These are phyloP conservation scores for Lepus timidus DNA, from an alignment of 2,113 vertebrate species.

Conservation along the genomic window DNA sequence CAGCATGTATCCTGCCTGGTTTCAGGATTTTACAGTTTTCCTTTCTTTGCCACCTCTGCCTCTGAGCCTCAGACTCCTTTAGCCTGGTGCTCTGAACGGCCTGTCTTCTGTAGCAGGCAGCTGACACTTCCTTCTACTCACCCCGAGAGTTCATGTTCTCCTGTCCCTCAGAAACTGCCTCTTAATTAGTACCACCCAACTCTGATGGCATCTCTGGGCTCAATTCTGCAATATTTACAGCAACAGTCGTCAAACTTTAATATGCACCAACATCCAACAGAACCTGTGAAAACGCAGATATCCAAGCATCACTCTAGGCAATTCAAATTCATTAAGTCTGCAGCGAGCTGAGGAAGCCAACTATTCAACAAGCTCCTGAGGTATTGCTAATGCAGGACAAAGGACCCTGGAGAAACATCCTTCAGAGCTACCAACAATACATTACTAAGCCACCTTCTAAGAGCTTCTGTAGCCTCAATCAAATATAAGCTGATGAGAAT, in stretches of 20 bases:
- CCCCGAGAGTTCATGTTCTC: neutral
- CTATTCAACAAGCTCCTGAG: neutral
- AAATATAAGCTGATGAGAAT: slow-evolving; percentile 34
- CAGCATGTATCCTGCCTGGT: slow-evolving; percentile 32
- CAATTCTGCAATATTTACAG: neutral
- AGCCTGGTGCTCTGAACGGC: neutral
- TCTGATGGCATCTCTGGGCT: neutral
- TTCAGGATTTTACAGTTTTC: slow-evolving; percentile 62
- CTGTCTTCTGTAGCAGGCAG: slow-evolving; percentile 28
- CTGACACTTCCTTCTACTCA: neutral
- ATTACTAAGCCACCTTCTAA: slow-evolving; percentile 1
- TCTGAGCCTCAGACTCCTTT: slow-evolving; percentile 8
- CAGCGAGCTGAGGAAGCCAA: neutral
- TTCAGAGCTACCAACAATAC: neutral
- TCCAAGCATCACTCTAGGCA: slow-evolving; percentile 30
- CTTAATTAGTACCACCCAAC: neutral
- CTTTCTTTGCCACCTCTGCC: neutral
- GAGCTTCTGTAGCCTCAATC: slow-evolving; percentile 30
- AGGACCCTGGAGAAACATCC: neutral
- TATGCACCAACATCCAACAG: neutral
- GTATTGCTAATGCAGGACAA: slow-evolving; percentile 1
- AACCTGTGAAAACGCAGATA: slow-evolving; percentile 28
- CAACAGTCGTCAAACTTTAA: slow-evolving; percentile 22
- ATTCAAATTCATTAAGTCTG: slow-evolving; percentile 1
- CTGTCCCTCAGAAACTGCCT: slow-evolving; percentile 35